Evolutionary conservation across 2,113 vertebrate species (phyloP), one percentile per base, ranked within the genome.

Genomic region (Dascyllus trimaculatus): DNA sequence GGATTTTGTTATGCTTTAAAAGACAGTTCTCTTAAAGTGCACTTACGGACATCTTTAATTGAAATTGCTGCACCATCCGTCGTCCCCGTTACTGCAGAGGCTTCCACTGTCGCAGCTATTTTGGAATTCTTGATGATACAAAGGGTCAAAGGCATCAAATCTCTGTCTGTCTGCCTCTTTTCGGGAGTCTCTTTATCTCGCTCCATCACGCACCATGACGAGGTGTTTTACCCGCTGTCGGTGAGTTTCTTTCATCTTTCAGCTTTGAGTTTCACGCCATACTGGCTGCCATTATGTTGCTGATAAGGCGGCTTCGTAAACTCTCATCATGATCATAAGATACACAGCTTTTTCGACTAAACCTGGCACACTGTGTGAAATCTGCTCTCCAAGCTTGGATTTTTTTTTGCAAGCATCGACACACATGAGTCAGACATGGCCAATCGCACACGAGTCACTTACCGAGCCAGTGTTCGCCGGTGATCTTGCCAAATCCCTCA

Each of bases 391-490:
- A 18, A 26, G 18, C 3, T 13, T 40, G 2, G 4, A 48, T 15
- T n/a, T n/a, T n/a, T n/a, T n/a, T n/a, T 54, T 53, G n/a, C 53
- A 70, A 60, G 21, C 46, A 38, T 21, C 40, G 29, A 26, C 21
- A n/a, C 25, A 25, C 59, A 25, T 57, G 57, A 62, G 32, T 62
- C 56, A 57, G 11, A 54, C 48, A 4, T 24, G 17, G 46, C 46
- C 68, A 65, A 60, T 38, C 70, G 26, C 56, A 67, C 54, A 43
- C 29, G 57, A 83, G 67, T 22, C 58, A 85, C 96, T 69, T 93
- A 99, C 98, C 98, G 35, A 99, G 89, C 97, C 97, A 99, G 93
- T 99, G 97, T 93, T 99, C 98, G 14, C 97, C 97, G 0, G 96
- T 98, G 85, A 99, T 97, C 93, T 96, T 99, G 79, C 98, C 98